Percentiles rank a stretch among this genome's conserved stretches.
Evolutionary conservation across 2,113 vertebrate species (phyloP).

Genomic region (Neomonachus schauinslandi): DNA sequence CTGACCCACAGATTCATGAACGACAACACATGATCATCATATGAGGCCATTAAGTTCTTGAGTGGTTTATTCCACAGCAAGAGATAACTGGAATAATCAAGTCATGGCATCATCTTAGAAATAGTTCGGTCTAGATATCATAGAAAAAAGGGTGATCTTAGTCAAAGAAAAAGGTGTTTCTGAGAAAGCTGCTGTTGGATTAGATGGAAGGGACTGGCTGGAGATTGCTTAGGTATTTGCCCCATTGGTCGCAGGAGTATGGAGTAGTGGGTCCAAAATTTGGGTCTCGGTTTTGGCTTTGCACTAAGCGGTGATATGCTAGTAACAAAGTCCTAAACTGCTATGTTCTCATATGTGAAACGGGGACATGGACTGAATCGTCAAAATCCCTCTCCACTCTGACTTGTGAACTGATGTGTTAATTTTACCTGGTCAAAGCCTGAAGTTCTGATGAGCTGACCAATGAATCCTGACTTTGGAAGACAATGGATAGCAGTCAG

Average conservation of each 20-base stretch:
- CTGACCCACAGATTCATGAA: neutral
- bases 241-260: neutral
- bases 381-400: neutral
- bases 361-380: fast-evolving
- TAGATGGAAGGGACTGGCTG: neutral
- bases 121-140: neutral
- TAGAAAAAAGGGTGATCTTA: neutral
- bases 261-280: neutral
- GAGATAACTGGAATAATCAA: neutral
- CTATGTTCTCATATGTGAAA: neutral
- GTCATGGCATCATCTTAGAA: neutral
- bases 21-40: neutral
- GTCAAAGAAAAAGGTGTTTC: neutral
- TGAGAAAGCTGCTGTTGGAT: neutral
- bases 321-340: neutral
- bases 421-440: neutral
- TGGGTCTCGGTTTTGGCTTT: neutral
- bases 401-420: neutral
- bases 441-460: neutral
- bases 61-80: neutral
- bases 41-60: neutral
- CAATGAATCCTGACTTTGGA: neutral
- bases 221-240: neutral
- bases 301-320: neutral
- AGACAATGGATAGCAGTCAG: neutral